Base-by-base conservation (phyloP, 2,888 invertebrate species). In the Nezara viridula region DNA sequence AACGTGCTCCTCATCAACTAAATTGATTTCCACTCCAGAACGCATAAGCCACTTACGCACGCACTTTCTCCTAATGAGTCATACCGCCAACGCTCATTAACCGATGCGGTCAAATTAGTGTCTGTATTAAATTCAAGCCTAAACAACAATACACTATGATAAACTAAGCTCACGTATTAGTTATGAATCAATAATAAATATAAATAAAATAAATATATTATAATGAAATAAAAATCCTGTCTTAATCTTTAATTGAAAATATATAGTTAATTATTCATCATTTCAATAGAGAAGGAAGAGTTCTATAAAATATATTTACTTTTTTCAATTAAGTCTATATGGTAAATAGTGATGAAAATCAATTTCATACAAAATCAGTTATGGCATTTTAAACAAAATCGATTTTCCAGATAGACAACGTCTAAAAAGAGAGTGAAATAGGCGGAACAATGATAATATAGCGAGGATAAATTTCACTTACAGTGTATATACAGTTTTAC, bases 31-130 rank as follows among this genome's bases (percentile, higher is more conserved):
- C 60, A 60, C 16, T 27, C 16, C 60, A 14, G 27, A 16, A 27
- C 14, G 60, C 7, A 60, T 4, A 27, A 60, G 27, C 60, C 60
- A 60, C 60, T 16, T 27, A 60, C 60, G 60, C 60, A 60, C 60
- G 60, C 60, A 60, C 27, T 27, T 60, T 60, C 60, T 27, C 55
- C 60, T 60, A 60, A 60, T 60, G 60, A 60, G 60, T 60, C 55
- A 60, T 60, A 14, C 55, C 55, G 24, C 24, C 21, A 52, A 55
- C 24, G 2, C 24, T 60, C 60, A 60, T 60, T 60, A 60, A 14
- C 16, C 1, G n/a, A 60, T 2, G 14, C 27, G 16, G 4, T 14
- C 5, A 12, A 60, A 60, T 60, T 0, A 14, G 5, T 16, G 27
- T 55, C n/a, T 12, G n/a, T 14, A 55, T 55, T 55, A 10, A 55